Percentiles rank a stretch among this genome's conserved stretches.
phyloP scores from a whole-genome alignment of 2,113 vertebrate species.

The Triplophysa dalaica region DNA sequence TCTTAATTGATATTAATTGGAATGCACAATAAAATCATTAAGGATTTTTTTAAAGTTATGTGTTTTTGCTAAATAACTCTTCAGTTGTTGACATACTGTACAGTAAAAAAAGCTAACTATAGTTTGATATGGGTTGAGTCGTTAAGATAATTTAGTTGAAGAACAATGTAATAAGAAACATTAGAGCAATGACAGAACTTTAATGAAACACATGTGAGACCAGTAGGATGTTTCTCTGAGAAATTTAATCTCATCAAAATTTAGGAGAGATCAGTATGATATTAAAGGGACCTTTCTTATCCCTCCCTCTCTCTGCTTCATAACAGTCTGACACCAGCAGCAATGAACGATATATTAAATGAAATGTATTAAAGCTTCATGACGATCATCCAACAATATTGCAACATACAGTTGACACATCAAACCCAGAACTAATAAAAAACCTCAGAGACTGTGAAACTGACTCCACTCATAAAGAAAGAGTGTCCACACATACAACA shows the following conservation, averaged over 20 bases:
- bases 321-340: not conserved
- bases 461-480: constrained; percentile 30
- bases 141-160: no score
- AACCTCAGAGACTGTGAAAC: constrained; percentile 5
- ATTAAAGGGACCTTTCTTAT: not conserved
- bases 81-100: no score
- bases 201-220: no score
- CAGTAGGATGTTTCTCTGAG: no score
- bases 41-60: no score
- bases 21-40: no score
- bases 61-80: no score
- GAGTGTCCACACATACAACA: not conserved
- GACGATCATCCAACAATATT: constrained; percentile 27
- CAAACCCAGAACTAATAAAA: constrained; percentile 42
- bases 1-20: no score
- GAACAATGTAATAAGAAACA: no score
- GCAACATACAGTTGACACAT: constrained; percentile 22
- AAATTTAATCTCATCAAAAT: not conserved
- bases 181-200: no score
- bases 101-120: no score
- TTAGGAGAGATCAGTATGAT: not conserved
- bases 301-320: not conserved
- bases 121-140: no score
- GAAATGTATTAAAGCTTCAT: constrained; percentile 27
- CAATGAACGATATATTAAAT: not conserved